phyloP scores from a whole-genome alignment of 2,888 invertebrate genomes.

The Pteria penguin region DNA sequence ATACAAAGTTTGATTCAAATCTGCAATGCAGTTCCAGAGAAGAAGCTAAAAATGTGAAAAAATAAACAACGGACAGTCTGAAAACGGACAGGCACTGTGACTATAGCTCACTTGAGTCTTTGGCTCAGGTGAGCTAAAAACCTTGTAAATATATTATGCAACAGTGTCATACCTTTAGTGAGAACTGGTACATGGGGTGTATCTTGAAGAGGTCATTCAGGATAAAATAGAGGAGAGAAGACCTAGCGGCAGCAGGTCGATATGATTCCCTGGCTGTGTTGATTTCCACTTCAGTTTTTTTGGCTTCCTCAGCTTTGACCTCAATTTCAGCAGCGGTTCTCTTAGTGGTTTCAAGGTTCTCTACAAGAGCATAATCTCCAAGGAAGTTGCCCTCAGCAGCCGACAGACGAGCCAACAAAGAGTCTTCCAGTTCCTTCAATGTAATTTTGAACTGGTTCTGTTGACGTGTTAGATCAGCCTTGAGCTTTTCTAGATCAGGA shows the following conservation, averaged over 20 bases:
- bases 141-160: no score
- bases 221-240: constrained; percentile 96
- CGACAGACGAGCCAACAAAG: constrained; percentile 92
- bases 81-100: no score
- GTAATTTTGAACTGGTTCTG: constrained; percentile 98
- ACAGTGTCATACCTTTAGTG: constrained; percentile 93
- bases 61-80: no score
- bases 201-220: constrained; percentile 96
- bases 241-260: constrained; percentile 93
- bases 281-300: constrained; percentile 93
- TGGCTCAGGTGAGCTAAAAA: no score
- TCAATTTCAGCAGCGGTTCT: constrained; percentile 97
- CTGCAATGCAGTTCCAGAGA: no score
- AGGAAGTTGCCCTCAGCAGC: constrained; percentile 96
- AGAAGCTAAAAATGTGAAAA: no score
- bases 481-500: constrained; percentile 95
- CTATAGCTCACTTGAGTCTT: no score
- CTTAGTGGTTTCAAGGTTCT: constrained; percentile 97
- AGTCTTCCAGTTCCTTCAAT: constrained; percentile 94
- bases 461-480: constrained; percentile 96
- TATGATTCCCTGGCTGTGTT: constrained; percentile 96
- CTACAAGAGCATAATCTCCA: constrained; percentile 95
- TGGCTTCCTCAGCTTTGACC: constrained; percentile 92
- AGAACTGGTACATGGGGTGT: constrained; percentile 98
- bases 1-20: no score